Base-by-base conservation (phyloP, 2,888 invertebrate species). In the Idaea dimidiata region DNA sequence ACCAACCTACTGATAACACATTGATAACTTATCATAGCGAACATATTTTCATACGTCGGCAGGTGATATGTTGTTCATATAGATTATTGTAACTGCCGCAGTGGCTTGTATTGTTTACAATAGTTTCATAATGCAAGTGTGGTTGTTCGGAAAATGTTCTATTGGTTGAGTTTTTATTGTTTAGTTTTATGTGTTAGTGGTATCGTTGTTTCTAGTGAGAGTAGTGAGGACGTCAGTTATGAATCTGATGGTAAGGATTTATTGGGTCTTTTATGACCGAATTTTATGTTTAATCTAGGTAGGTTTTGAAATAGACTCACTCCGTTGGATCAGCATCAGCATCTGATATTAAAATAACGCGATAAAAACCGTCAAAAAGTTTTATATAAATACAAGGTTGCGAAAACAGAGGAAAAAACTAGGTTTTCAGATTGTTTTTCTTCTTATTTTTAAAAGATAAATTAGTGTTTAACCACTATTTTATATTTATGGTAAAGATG, bases 171-270 rank as follows among this genome's bases (percentile, higher is more conserved):
- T 43, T 43, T 43, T 43, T 43, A 69, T 81, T 59, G 60, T 76
- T 61, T 73, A 82, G 62, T 77, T 74, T 59, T 77, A 73, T 74
- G 73, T 85, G 61, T 63, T 84, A 66, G 77, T 81, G 73, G 68
- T 79, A 57, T 80, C 80, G 66, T 73, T 43, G 43, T 43, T 43
- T 43, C 43, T 10, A 43, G 43, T 43, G 43, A 43, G 14, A 14
- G 8, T 43, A 43, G 76, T 67, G 81, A 81, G 17, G 75, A 78
- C 32, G 69, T 72, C 17, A 77, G 65, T 66, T 76, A 73, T 60
- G 65, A 61, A 58, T 61, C 54, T 6, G 17, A 60, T 57, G 64
- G 59, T 66, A 24, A 58, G 58, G 56, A 43, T 14, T 10, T 33
- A 33, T 43, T 43, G 8, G 0, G 3, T 43, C 2, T 24, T 24